These are phyloP conservation scores for Cephus pulcher DNA, from an alignment of 2,888 invertebrate genomes.

Conservation along the genomic window DNA sequence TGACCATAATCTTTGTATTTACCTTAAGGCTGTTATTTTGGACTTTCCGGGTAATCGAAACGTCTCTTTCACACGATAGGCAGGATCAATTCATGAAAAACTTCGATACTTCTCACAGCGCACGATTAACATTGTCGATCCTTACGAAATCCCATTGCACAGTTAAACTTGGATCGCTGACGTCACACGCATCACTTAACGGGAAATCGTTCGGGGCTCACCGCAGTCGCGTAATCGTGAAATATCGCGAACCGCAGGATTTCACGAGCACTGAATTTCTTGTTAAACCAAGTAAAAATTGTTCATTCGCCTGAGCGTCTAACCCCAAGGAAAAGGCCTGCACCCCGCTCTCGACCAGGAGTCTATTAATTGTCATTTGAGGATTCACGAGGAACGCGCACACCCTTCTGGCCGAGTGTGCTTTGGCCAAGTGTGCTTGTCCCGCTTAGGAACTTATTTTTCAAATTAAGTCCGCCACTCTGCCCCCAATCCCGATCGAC, in stretches of 20 bases:
- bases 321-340: not conserved
- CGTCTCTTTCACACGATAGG: not conserved
- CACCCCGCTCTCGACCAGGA: slow-evolving; percentile 18
- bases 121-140: not conserved
- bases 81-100: not conserved
- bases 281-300: not conserved
- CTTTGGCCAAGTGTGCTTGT: slow-evolving; percentile 64
- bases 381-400: slow-evolving; percentile 8
- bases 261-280: not conserved
- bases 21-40: not conserved
- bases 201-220: not conserved
- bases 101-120: not conserved
- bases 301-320: not conserved
- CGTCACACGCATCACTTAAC: not conserved
- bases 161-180: not conserved
- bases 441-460: slow-evolving; percentile 56
- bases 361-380: slow-evolving; percentile 13
- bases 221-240: not conserved
- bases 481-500: slow-evolving; percentile 1
- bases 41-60: not conserved
- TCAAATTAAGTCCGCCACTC: slow-evolving; percentile 58
- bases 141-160: not conserved
- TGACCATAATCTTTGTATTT: not conserved
- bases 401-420: slow-evolving; percentile 60
- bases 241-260: not conserved